phyloP scores from a whole-genome alignment of 1,140 invertebrate genomes.

The Melanaphis sacchari region DNA sequence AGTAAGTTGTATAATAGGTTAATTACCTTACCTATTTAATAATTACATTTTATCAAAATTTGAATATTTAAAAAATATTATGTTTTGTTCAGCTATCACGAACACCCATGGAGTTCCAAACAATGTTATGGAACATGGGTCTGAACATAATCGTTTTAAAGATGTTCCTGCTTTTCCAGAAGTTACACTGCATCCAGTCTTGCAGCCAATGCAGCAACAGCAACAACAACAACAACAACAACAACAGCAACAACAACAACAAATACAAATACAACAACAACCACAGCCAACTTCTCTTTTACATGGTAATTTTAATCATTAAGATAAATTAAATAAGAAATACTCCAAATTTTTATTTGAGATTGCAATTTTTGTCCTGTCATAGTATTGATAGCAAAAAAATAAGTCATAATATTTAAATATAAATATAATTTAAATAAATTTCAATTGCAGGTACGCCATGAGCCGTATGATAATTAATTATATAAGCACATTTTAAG shows the following conservation, averaged over 20 bases:
- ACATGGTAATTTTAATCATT: slow-evolving; percentile 77
- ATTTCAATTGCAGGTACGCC: too few relatives aligned
- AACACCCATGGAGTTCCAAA: slow-evolving; percentile 56
- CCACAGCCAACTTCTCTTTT: slow-evolving; percentile 70
- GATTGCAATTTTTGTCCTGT: neutral
- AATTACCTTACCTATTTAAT: neutral
- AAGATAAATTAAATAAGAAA: slow-evolving; percentile 20
- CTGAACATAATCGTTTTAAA: slow-evolving; percentile 55
- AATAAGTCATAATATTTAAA: neutral
- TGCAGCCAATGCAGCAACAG: slow-evolving; percentile 63
- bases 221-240: slow-evolving; percentile 60
- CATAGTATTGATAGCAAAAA: neutral
- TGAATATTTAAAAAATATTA: slow-evolving; percentile 12
- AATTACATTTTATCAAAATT: neutral
- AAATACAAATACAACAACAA: slow-evolving; percentile 62
- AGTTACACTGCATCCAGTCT: slow-evolving; percentile 77
- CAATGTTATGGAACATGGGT: slow-evolving; percentile 60
- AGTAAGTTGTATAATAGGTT: neutral
- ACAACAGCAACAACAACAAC: slow-evolving; percentile 60
- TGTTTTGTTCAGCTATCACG: slow-evolving; percentile 53
- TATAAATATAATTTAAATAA: neutral
- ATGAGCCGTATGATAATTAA: neutral
- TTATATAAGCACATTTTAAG: neutral
- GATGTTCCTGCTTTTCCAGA: slow-evolving; percentile 74
- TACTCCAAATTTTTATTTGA: neutral